Conservation (phyloP, 2,113 vertebrate genomes). For the Brachionichthys hirsutus region DNA sequence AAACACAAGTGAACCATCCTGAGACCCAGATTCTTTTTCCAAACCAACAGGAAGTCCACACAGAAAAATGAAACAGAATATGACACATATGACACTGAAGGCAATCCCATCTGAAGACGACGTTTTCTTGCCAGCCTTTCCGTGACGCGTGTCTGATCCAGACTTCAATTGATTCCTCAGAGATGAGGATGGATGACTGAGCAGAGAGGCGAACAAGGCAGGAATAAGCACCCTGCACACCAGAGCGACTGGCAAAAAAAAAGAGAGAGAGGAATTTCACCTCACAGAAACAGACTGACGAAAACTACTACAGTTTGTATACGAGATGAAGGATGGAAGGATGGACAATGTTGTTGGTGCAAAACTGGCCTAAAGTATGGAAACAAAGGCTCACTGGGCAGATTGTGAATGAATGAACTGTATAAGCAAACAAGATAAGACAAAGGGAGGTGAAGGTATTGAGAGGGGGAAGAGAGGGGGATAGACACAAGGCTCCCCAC, state of each 20-base stretch:
- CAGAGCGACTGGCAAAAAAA: neutral
- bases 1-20: too few species aligned
- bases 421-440: conserved; percentile 25
- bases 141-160: conserved; percentile 25
- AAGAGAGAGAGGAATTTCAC: conserved; percentile 1
- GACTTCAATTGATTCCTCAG: conserved; percentile 17
- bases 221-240: neutral
- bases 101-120: conserved; percentile 6
- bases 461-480: conserved; percentile 11
- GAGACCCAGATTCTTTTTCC: too few species aligned
- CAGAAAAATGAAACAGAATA: too few species aligned
- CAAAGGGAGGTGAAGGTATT: conserved; percentile 17
- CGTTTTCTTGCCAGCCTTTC: conserved; percentile 10
- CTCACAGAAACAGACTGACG: neutral
- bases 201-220: neutral
- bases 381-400: conserved; percentile 54
- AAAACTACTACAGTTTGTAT: neutral
- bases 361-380: conserved; percentile 21
- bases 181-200: conserved; percentile 9
- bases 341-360: neutral
- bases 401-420: conserved; percentile 49
- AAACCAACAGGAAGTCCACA: too few species aligned
- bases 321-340: neutral
- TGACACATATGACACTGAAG: conserved; percentile 22
- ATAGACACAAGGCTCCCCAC: conserved; percentile 53